phyloP scores from a whole-genome alignment of 2,113 vertebrate species.

The Mungos mungo region DNA sequence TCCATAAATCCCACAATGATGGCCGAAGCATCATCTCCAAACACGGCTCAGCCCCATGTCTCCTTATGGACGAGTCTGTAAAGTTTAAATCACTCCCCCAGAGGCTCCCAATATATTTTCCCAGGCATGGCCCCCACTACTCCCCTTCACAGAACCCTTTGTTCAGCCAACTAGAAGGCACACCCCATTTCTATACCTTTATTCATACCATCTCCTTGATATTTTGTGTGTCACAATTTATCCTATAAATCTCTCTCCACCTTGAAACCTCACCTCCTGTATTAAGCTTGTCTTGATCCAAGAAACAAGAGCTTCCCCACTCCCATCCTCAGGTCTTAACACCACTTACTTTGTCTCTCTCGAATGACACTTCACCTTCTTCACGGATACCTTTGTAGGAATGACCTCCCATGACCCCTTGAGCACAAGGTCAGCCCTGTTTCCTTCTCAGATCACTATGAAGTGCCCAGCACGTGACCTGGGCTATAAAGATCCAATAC shows the following conservation, averaged over 20 bases:
- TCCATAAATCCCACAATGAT: neutral
- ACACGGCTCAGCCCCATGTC: neutral
- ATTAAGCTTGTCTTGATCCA: neutral
- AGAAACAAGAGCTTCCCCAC: neutral
- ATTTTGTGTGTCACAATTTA: neutral
- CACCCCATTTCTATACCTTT: neutral
- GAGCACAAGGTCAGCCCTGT: neutral
- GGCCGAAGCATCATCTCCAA: neutral
- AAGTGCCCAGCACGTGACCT: neutral
- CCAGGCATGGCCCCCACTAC: no score
- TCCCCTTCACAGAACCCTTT: neutral
- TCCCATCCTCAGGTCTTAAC: neutral
- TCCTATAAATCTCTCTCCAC: no score
- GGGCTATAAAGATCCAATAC: no score
- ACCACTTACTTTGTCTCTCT: neutral
- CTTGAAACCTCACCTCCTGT: neutral
- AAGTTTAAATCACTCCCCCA: neutral
- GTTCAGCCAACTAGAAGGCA: neutral
- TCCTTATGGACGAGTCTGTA: neutral
- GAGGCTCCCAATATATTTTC: neutral
- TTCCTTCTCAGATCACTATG: neutral
- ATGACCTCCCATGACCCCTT: neutral
- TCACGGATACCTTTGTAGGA: neutral
- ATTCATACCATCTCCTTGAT: neutral
- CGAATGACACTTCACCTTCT: neutral